Base-by-base conservation (phyloP, 2,797 vertebrate species). In the Pempheris klunzingeri region DNA sequence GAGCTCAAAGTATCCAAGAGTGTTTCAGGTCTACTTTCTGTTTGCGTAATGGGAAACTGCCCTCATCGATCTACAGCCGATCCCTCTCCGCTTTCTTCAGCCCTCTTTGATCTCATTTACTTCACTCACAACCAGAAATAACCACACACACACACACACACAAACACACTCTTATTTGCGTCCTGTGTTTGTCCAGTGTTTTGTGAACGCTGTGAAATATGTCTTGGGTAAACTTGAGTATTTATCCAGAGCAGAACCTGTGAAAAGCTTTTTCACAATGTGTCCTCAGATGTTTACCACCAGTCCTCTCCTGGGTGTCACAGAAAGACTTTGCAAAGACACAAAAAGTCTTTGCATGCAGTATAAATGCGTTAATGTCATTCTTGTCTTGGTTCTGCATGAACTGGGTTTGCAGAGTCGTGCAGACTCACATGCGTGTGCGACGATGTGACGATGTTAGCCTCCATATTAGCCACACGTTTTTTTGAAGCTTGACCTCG, bases 221-320 rank as follows among this genome's bases (percentile, higher is more conserved):
- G 39, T 54, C 22, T 26, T 24, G 20, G 64, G 49, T 80, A 66
- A 83, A 77, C 63, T 38, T 2, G 3, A 36, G 15, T 70, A 7
- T 79, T 59, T 32, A 38, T 30, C 59, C 50, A 22, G 59, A 57
- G 50, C 28, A 32, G 49, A 22, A 46, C 30, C 30, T 5, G 13
- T 41, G 30, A 30, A 30, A 64, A 62, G 61, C n/a, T 14, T 18
- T 32, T 20, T 71, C 43, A 63, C 47, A 14, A 14, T 32, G 43
- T 26, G 15, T 38, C 57, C 14, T 6, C 24, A 24, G 36, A 38
- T 60, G 32, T 74, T 66, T 47, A 55, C 15, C 3, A 17, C 49
- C 41, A 36, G 47, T 54, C 30, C 24, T 61, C 0, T 32, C 28
- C 11, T 20, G 18, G n/a, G 61, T 17, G 2, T 61, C 36, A 18